These are phyloP conservation scores for Ramazzottius varieornatus DNA, from an alignment of 2,888 invertebrate species.

Conservation along the genomic window DNA sequence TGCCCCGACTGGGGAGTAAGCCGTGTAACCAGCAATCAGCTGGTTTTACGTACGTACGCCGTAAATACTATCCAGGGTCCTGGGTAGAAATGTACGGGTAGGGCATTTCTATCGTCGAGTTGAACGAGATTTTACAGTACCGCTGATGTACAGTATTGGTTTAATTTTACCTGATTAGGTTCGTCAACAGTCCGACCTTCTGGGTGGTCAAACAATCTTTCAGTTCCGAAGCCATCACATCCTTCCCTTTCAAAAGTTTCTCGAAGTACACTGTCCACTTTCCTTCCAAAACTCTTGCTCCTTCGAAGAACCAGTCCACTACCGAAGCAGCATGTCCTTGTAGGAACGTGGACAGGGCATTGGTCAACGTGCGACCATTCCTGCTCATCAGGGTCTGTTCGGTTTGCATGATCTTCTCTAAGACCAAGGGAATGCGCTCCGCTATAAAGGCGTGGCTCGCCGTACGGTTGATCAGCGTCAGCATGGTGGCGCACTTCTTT, in stretches of 20 bases:
- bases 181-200: neutral
- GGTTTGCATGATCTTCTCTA: neutral
- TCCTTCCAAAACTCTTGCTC: neutral
- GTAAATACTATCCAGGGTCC: too few species aligned
- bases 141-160: neutral
- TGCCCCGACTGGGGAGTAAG: too few species aligned
- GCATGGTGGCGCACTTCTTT: neutral
- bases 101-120: too few species aligned
- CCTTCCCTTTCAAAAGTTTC: neutral
- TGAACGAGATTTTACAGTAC: too few species aligned
- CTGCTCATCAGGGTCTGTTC: neutral
- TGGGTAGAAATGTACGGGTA: too few species aligned
- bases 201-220: neutral
- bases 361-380: neutral
- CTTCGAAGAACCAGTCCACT: neutral
- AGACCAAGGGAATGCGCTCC: neutral
- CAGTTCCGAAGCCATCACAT: neutral
- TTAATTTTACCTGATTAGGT: neutral
- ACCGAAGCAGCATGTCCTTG: neutral
- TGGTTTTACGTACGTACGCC: too few species aligned
- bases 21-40: too few species aligned
- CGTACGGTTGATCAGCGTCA: neutral
- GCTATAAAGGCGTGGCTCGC: neutral
- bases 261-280: neutral
- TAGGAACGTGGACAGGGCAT: neutral